Evolutionary conservation across 2,113 vertebrate genomes (phyloP).

Genomic region (Myotis lucifugus): DNA sequence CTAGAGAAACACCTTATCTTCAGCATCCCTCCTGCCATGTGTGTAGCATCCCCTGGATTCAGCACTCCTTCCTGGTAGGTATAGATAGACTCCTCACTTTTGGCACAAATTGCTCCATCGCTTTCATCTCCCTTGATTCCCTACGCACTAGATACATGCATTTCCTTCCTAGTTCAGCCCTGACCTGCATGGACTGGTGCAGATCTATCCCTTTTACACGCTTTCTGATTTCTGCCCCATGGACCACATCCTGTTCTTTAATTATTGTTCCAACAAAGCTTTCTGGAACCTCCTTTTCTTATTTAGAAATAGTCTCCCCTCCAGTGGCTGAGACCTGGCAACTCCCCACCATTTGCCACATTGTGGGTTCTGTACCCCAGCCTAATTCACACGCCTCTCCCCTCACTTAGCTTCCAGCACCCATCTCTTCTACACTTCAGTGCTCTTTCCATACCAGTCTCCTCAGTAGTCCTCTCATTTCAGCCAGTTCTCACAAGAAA

Average conservation of each 20-base stretch:
- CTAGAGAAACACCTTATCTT: not conserved
- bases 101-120: not conserved
- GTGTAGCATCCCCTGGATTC: not conserved
- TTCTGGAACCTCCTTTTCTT: not conserved
- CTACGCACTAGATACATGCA: rapidly evolving
- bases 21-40: not conserved
- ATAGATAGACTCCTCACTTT: not conserved
- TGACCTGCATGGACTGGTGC: not conserved
- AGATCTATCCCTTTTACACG: not conserved
- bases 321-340: not conserved
- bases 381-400: not conserved
- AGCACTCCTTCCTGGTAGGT: not conserved
- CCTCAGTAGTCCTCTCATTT: not conserved
- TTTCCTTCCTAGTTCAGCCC: not conserved
- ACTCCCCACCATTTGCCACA: not conserved
- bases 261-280: not conserved
- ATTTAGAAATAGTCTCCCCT: not conserved
- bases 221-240: not conserved
- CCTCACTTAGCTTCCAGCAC: not conserved
- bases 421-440: not conserved
- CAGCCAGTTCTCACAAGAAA: not conserved
- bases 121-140: not conserved
- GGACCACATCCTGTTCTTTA: not conserved
- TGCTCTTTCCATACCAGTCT: not conserved
- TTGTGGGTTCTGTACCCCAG: not conserved